phyloP scores from a whole-genome alignment of 2,888 invertebrate genomes.

The Phaonia tiefii region DNA sequence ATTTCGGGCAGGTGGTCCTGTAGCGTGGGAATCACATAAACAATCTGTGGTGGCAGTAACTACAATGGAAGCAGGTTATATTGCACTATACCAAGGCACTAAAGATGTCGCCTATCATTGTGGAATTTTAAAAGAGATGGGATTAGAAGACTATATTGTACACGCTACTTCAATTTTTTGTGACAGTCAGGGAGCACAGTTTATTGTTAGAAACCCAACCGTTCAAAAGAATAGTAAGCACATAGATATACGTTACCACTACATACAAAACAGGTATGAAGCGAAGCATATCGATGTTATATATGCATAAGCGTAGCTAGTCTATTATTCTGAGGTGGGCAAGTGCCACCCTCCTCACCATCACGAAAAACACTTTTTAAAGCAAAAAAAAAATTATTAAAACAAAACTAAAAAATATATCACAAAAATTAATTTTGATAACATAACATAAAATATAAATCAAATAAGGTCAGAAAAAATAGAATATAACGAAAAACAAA shows the following conservation, averaged over 20 bases:
- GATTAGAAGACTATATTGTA: constrained; percentile 8
- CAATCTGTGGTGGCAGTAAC: constrained; percentile 49
- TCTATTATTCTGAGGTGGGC: too few relatives aligned
- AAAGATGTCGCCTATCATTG: constrained; percentile 54
- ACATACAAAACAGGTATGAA: constrained; percentile 26
- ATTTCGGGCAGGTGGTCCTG: constrained; percentile 46
- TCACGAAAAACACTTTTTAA: too few relatives aligned
- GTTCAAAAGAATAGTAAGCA: constrained; percentile 34
- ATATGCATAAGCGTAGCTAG: too few relatives aligned
- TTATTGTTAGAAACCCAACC: constrained; percentile 8
- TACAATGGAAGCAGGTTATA: constrained; percentile 62
- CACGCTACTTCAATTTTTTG: constrained; percentile 20
- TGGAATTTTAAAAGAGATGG: constrained; percentile 2
- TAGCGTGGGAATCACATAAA: constrained; percentile 65
- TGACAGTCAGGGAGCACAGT: constrained; percentile 35
- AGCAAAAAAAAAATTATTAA: too few relatives aligned
- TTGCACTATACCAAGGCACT: constrained; percentile 55
- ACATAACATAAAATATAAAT: too few relatives aligned
- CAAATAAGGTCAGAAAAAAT: too few relatives aligned
- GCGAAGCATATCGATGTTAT: constrained; percentile 19
- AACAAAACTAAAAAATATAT: too few relatives aligned
- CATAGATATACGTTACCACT: too few relatives aligned
- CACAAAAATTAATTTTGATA: too few relatives aligned
- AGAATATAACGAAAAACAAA: too few relatives aligned
- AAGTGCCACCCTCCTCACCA: too few relatives aligned